Base-by-base conservation (phyloP, 2,888 invertebrate genomes). In the Dromius quadrimaculatus region DNA sequence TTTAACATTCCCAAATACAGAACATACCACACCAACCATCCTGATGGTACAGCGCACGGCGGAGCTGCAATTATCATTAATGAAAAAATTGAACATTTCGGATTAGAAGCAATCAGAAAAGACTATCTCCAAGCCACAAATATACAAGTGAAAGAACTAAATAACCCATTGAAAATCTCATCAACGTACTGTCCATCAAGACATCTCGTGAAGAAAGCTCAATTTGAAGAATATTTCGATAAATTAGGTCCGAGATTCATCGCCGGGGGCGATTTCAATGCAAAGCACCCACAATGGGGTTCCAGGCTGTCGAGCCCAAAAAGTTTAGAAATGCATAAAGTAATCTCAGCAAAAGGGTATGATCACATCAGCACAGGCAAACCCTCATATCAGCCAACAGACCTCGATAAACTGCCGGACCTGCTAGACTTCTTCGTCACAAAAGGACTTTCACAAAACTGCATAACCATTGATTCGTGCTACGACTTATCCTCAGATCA, bases 161-260 rank as follows among this genome's bases (percentile, higher is more conserved):
- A 38, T 38, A 11, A n/a, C n/a, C 3, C 9, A 38, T n/a, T 38
- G 2, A n/a, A 6, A 6, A 11, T 38, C 9, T 38, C 38, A n/a
- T 70, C 74, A 8, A 61, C 72, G 23, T 74, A 76, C 20, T 74
- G 71, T 3, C 74, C 73, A 0, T 73, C 74, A 1, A 75, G 71
- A 17, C 73, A 74, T 23, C 41, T n/a, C 28, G 71, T 74, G 3
- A 66, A 69, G 19, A 19, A 71, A 62, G 62, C 72, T 28, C 38
- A 71, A 59, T 74, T 73, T 17, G 11, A 19, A 1, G 54, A 71
- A 9, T 28, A 61, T 11, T 72, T 73, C 23, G 28, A 43, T 5
- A n/a, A 57, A 20, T 32, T 73, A 9, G 73, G 73, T 15, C 2
- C 6, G 2, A 62, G 70, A 22, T 74, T 72, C 43, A 47, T 74